Evolutionary conservation across 2,113 vertebrate genomes (phyloP), one percentile per base, ranked within the genome.

Genomic region (Calidris pugnax): DNA sequence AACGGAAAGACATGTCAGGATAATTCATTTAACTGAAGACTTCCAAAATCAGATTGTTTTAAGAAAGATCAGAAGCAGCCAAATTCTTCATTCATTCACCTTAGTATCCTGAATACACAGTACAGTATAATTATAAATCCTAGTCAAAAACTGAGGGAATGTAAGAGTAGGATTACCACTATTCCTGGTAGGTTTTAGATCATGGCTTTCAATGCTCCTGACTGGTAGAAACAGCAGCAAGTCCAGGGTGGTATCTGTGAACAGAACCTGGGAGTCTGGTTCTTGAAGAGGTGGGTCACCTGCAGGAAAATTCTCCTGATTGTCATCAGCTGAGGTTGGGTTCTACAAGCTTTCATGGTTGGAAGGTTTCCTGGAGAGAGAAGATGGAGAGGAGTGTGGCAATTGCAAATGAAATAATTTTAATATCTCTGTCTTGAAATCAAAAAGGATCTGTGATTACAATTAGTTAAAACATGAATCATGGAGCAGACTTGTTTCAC

Each of bases 131-230:
- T 51, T 60, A 84, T 14, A 87, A 78, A 72, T 37, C 32, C 12
- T 32, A 69, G 37, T 30, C 14, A 59, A 74, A 83, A 68, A 23
- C 8, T 30, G 56, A 14, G 4, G n/a, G 33, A 57, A 39, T 14
- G 5, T 41, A 63, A 50, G 27, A 30, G 4, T 32, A 55, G 17
- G 13, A 62, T 32, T 92, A 43, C 32, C 11, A 7, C 8, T 47
- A 41, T 4, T 68, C 12, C 6, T 0, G 1, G 7, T 12, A 19
- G 5, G 6, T 4, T 63, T 86, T 47, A 56, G 13, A 57, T 35
- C 15, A 35, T 11, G 9, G 15, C 6, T 59, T 75, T 79, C 75
- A 48, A 59, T 32, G 27, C 14, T 79, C 27, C 18, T 64, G 30
- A 7, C 7, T 51, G 67, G 35, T 32, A 43, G 56, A 64, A 87